Conservation (phyloP, 1,140 invertebrate genomes). For the Colletes latitarsis region DNA sequence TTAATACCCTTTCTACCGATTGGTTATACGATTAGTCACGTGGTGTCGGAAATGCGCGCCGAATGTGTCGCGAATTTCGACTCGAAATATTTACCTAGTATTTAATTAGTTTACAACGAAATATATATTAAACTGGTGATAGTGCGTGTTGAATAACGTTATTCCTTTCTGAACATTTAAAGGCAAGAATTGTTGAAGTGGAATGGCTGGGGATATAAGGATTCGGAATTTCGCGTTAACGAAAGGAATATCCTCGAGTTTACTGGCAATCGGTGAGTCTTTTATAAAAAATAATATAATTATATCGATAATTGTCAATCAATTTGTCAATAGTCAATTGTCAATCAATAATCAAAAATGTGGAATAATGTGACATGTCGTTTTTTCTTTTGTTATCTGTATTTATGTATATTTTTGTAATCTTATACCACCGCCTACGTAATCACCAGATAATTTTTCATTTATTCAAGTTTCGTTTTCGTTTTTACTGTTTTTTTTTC, state of each 20-base stretch:
- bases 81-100: background rate
- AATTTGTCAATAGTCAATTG: too few relatives aligned
- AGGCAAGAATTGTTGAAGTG: conserved; percentile 95
- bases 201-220: conserved; percentile 99
- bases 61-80: conserved; percentile 6
- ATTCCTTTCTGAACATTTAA: conserved; percentile 36
- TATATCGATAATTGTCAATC: too few relatives aligned
- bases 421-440: too few relatives aligned
- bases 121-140: background rate
- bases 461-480: too few relatives aligned
- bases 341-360: too few relatives aligned
- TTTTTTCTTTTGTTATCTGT: too few relatives aligned
- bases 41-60: conserved; percentile 33
- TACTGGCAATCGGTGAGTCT: conserved; percentile 87
- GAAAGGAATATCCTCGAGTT: conserved; percentile 86
- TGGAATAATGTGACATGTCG: too few relatives aligned
- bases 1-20: conserved; percentile 14
- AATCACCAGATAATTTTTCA: too few relatives aligned
- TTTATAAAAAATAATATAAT: background rate
- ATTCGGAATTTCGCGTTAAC: conserved; percentile 89
- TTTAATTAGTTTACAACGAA: background rate
- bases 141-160: background rate
- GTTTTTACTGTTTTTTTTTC: background rate
- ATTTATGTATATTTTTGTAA: too few relatives aligned
- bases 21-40: conserved; percentile 35